Base-by-base conservation (phyloP, 2,888 invertebrate genomes). In the Ariolimax columbianus region DNA sequence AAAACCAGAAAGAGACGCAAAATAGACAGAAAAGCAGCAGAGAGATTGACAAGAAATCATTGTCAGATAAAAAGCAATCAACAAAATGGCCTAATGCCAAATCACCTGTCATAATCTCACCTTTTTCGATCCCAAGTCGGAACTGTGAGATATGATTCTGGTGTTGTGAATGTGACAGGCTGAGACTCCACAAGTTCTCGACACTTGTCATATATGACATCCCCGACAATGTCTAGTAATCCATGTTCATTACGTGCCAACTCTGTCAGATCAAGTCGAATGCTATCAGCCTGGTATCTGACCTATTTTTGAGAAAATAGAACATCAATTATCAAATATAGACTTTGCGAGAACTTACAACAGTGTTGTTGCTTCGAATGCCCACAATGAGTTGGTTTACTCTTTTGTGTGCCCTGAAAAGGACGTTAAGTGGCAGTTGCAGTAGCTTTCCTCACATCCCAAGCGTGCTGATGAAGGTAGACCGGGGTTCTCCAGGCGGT, bases 91-190 rank as follows among this genome's bases (percentile, higher is more conserved):
- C 17, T 72, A 40, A 1, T 9, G 23, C 40, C 40, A 47, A 75
- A 75, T 75, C 51, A 51, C 9, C 0, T 30, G 23, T 51, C 47
- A 70, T 70, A 38, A 72, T 38, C 77, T 72, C 43, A 85, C 85
- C 85, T 77, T 2, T 97, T 97, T 2, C 90, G 88, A 93, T 97
- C 97, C 98, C 98, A 98, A 83, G 97, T 96, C 72, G 98, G 98
- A 91, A 98, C 95, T 23, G 90, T 91, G 79, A 93, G 90, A 86
- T 89, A 92, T 17, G 98, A 97, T 92, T 98, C 97, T 88, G 97
- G 96, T 1, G 98, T 97, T 87, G 97, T 97, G 94, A 98, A 98
- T 1, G 98, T 98, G 89, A 98, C 96, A 0, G 98, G 98, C 94
- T 98, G 97, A 0, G 93, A 89, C 70, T 92, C 91, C 30, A 91